Conservation (phyloP, 1,140 invertebrate genomes). For the Plutomurus gul region DNA sequence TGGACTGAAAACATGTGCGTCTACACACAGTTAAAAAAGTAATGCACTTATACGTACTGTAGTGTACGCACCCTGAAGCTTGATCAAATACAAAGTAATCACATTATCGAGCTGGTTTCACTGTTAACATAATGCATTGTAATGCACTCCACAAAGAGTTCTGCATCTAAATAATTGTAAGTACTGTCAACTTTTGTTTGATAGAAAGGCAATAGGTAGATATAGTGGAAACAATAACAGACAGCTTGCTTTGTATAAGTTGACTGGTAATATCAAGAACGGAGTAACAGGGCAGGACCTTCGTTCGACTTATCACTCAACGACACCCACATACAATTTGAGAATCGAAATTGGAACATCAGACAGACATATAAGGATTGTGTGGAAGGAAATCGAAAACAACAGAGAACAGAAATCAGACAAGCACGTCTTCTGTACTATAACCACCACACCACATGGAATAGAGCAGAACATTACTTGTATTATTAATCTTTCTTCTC, state of each 20-base stretch:
- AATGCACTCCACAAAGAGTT: too few relatives aligned
- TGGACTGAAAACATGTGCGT: not conserved
- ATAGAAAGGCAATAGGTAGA: too few relatives aligned
- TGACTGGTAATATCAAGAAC: not conserved
- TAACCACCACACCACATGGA: not conserved
- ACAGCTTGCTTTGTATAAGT: too few relatives aligned
- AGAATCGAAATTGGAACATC: constrained; percentile 20
- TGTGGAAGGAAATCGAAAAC: constrained; percentile 28
- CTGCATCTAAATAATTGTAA: too few relatives aligned
- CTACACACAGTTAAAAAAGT: not conserved
- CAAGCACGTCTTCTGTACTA: not conserved
- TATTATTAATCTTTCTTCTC: not conserved
- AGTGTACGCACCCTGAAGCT: too few relatives aligned
- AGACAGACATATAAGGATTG: constrained; percentile 14
- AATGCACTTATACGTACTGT: not conserved
- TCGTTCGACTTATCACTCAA: constrained; percentile 7
- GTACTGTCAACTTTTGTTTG: too few relatives aligned
- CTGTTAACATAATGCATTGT: too few relatives aligned
- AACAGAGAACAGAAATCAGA: not conserved
- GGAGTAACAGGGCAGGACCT: not conserved
- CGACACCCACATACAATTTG: not conserved
- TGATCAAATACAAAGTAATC: too few relatives aligned
- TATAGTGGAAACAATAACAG: too few relatives aligned
- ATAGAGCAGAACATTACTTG: not conserved
- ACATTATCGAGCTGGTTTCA: too few relatives aligned